Evolutionary conservation across 2,888 invertebrate genomes (phyloP).

Genomic region (Papilio gigon): DNA sequence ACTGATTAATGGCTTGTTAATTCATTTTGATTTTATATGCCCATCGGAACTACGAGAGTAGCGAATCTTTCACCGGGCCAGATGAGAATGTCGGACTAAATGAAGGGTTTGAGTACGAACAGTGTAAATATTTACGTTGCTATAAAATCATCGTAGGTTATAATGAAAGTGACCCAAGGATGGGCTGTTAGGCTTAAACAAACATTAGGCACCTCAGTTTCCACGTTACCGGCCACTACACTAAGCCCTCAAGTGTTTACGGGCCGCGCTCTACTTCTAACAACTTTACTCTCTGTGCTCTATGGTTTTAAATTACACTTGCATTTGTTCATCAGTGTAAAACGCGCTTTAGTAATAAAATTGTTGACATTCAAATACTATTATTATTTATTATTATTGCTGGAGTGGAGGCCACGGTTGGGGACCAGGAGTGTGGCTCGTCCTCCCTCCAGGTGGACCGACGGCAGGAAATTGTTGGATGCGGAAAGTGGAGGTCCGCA

Average conservation of each 20-base stretch:
- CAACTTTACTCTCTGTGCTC: conserved; percentile 4
- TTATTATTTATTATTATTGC: too few species aligned
- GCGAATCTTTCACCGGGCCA: too few species aligned
- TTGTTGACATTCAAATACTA: neutral
- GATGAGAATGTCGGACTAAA: too few species aligned
- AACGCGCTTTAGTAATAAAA: neutral
- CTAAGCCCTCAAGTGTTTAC: conserved; percentile 37
- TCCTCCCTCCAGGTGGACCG: too few species aligned
- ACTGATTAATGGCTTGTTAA: too few species aligned
- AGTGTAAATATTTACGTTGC: conserved; percentile 35
- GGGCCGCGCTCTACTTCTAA: conserved; percentile 32
- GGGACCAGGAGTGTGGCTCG: too few species aligned
- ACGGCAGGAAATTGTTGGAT: too few species aligned
- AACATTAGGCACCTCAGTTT: conserved; percentile 28
- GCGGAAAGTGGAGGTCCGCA: too few species aligned
- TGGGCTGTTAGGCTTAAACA: conserved; percentile 32
- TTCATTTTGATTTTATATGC: too few species aligned
- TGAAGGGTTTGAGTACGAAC: conserved; percentile 2
- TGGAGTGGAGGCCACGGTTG: too few species aligned
- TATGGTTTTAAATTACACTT: conserved; percentile 34
- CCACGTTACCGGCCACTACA: conserved; percentile 28
- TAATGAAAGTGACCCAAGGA: conserved; percentile 38
- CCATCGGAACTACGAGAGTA: too few species aligned
- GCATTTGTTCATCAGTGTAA: neutral
- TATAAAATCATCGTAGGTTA: conserved; percentile 31